A percentile compares a stretch with the other conserved stretches of the same genome.
These are phyloP conservation scores for Hermaeophaga mercurialis DNA, from an alignment of 2,888 invertebrate species.

Conservation along the genomic window DNA sequence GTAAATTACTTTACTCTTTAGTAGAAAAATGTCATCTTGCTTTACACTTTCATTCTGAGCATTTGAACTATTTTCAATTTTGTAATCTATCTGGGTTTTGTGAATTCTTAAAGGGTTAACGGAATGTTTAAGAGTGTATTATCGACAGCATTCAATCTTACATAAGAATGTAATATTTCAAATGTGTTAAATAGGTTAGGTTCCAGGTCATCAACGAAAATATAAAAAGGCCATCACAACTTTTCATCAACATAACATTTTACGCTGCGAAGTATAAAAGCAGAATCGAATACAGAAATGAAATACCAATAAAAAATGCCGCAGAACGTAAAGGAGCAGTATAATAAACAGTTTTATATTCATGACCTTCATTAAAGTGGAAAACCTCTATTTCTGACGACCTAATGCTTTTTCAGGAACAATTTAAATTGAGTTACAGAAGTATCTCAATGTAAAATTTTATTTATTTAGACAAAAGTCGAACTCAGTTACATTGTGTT, in stretches of 20 bases:
- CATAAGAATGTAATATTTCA: background rate
- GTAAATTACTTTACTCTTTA: too few species aligned
- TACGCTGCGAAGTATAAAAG: conserved; percentile 11
- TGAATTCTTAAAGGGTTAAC: conserved; percentile 1
- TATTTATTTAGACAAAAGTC: too few species aligned
- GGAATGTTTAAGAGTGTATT: conserved; percentile 5
- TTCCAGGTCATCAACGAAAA: conserved; percentile 14
- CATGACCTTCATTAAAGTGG: conserved; percentile 15
- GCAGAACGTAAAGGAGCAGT: conserved; percentile 7
- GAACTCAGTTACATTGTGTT: too few species aligned
- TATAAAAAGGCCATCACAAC: conserved; percentile 12
- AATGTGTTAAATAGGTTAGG: conserved; percentile 2
- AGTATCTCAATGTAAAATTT: too few species aligned
- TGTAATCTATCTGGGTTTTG: too few species aligned
- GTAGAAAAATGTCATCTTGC: too few species aligned
- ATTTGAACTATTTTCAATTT: too few species aligned
- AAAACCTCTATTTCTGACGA: conserved; percentile 11
- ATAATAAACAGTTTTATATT: conserved; percentile 16
- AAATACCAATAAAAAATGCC: conserved; percentile 19
- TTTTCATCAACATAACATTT: conserved; percentile 21
- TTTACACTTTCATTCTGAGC: too few species aligned
- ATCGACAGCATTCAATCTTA: conserved; percentile 6
- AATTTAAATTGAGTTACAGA: conserved; percentile 4
- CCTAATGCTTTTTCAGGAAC: background rate
- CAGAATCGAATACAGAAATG: conserved; percentile 14